phyloP scores from a whole-genome alignment of 2,888 invertebrate genomes.

The Leptopilina syphax region DNA sequence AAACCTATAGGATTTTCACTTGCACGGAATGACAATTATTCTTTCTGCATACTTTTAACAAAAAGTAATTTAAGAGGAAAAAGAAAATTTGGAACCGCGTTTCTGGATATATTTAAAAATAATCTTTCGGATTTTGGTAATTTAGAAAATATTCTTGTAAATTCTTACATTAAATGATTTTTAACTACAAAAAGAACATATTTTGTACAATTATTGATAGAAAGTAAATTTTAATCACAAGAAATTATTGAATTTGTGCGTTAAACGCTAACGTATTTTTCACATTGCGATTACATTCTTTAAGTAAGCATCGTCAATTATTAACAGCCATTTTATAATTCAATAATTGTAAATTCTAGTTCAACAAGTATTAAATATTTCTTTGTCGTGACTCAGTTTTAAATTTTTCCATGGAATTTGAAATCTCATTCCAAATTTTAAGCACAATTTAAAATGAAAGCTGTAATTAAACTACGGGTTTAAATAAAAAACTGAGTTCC shows the following conservation, averaged over 20 bases:
- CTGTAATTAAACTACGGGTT: too few species aligned
- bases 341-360: conserved; percentile 8
- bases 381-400: background rate
- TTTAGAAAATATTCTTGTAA: too few species aligned
- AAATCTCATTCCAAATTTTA: background rate
- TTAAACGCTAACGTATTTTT: background rate
- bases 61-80: too few species aligned
- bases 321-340: conserved; percentile 15
- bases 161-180: background rate
- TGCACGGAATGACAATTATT: too few species aligned
- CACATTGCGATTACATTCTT: background rate
- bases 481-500: too few species aligned
- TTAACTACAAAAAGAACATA: background rate
- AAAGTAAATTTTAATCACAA: conserved; percentile 1
- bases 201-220: background rate
- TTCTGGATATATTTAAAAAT: too few species aligned
- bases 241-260: background rate
- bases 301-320: conserved; percentile 7
- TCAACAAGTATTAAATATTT: conserved; percentile 3
- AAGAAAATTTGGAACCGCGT: too few species aligned
- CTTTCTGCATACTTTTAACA: too few species aligned
- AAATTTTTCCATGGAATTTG: background rate
- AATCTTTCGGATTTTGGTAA: too few species aligned
- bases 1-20: too few species aligned
- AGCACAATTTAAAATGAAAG: too few species aligned